Evolutionary conservation across 2,888 invertebrate genomes (phyloP).

Genomic region (Diarsia brunnea): DNA sequence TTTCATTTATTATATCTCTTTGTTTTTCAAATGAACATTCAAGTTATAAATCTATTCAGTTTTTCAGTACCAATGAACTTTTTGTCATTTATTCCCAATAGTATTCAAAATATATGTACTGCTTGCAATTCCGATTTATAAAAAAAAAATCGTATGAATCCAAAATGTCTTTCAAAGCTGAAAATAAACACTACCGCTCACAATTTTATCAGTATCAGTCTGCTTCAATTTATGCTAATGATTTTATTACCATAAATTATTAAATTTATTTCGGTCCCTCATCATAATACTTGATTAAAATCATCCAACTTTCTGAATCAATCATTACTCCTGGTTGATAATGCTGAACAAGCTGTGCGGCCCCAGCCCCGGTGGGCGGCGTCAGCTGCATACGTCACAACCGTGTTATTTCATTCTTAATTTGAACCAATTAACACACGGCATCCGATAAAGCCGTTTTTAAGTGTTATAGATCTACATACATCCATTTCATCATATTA

Average conservation of each 20-base stretch:
- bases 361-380: conserved; percentile 28
- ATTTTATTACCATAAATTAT: conserved; percentile 75
- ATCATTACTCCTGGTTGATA: conserved; percentile 33
- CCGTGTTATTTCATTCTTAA: conserved; percentile 45
- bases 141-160: conserved; percentile 35
- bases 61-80: conserved; percentile 18
- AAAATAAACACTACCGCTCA: conserved; percentile 73
- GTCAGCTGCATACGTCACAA: conserved; percentile 64
- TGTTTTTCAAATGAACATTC: conserved; percentile 8
- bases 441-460: conserved; percentile 59
- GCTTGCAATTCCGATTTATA: conserved; percentile 32
- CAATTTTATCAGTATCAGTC: conserved; percentile 83
- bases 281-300: conserved; percentile 80
- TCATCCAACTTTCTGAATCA: conserved; percentile 61
- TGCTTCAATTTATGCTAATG: conserved; percentile 81
- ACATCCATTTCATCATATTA: conserved; percentile 58
- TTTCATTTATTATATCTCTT: neutral
- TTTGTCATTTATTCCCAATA: conserved; percentile 34
- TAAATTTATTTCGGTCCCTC: conserved; percentile 84
- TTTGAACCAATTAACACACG: conserved; percentile 44
- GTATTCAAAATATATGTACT: conserved; percentile 28
- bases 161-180: conserved; percentile 53
- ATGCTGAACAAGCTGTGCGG: conserved; percentile 41
- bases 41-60: conserved; percentile 4
- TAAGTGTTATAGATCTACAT: conserved; percentile 52